These are phyloP conservation scores for Anagyrus pseudococci DNA, from an alignment of 2,888 invertebrate species.

Conservation along the genomic window DNA sequence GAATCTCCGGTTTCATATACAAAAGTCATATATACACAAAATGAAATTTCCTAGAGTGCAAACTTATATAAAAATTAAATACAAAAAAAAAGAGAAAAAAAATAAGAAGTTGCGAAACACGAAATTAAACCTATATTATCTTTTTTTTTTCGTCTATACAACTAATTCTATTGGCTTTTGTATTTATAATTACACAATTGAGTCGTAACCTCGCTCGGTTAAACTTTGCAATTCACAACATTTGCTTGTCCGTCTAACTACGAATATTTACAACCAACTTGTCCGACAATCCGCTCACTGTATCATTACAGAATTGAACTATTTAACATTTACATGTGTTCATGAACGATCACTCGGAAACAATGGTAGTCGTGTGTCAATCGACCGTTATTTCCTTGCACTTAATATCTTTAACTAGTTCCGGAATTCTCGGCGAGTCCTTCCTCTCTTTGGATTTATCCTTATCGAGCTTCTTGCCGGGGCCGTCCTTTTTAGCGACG, in stretches of 20 bases:
- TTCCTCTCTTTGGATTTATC: conserved; percentile 26
- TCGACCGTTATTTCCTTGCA: conserved; percentile 23
- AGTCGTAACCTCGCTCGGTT: conserved; percentile 23
- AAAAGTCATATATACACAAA: conserved; percentile 36
- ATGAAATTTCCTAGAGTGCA: conserved; percentile 23
- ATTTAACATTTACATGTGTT: conserved; percentile 29
- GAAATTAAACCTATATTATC: conserved; percentile 23
- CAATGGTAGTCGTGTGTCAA: conserved; percentile 14
- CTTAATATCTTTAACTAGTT: conserved; percentile 22
- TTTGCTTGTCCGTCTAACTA: not conserved
- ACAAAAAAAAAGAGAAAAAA: conserved; percentile 21
- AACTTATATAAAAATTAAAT: conserved; percentile 35
- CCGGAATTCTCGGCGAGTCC: conserved; percentile 9
- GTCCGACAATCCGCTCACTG: too few species aligned
- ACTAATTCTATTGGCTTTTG: conserved; percentile 11
- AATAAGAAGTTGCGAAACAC: conserved; percentile 28
- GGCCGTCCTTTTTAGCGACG: conserved; percentile 17
- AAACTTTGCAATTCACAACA: conserved; percentile 28
- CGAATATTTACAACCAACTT: conserved; percentile 33
- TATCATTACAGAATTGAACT: conserved; percentile 15
- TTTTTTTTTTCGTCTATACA: conserved; percentile 36
- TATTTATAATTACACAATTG: conserved; percentile 26
- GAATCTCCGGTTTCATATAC: conserved; percentile 29
- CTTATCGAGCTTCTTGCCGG: conserved; percentile 21
- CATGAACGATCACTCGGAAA: conserved; percentile 20